Evolutionary conservation across 1,140 invertebrate genomes (phyloP).

Genomic region (Hormaphis cornu): DNA sequence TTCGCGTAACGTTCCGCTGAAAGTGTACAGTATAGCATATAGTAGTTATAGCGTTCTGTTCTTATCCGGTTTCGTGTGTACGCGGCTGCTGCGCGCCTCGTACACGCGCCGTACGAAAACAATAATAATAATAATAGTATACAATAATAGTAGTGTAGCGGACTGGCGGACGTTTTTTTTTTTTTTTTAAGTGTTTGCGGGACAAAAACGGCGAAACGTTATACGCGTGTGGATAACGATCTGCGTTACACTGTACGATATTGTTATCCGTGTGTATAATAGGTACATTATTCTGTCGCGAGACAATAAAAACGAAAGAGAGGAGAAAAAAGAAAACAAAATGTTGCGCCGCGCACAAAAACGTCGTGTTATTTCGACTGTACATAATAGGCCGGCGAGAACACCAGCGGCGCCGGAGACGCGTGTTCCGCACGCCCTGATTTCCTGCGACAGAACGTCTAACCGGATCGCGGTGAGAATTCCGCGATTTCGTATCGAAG

Average conservation of each 20-base stretch:
- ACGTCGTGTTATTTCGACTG: not conserved
- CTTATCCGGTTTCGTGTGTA: no score
- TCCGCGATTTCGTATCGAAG: no score
- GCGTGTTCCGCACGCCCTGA: not conserved
- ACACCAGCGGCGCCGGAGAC: not conserved
- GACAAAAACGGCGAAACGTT: not conserved
- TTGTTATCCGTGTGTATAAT: not conserved
- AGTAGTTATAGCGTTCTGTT: no score
- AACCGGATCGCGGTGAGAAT: no score
- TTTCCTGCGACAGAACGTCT: not conserved
- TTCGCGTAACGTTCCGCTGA: no score
- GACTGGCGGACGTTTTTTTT: not conserved
- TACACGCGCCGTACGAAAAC: no score
- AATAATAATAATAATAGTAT: no score
- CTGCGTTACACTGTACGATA: slow-evolving; percentile 3
- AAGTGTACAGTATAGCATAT: no score
- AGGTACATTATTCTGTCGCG: no score
- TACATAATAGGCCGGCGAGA: not conserved
- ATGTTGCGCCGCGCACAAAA: not conserved
- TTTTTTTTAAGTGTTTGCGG: not conserved
- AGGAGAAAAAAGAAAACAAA: not conserved
- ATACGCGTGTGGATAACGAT: slow-evolving; percentile 1
- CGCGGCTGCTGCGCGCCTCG: no score
- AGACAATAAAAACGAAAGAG: not conserved
- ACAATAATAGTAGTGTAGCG: no score